Evolutionary conservation across 2,113 vertebrate genomes (phyloP), one percentile per base, ranked within the genome.

Genomic region (Anthoscopus minutus): DNA sequence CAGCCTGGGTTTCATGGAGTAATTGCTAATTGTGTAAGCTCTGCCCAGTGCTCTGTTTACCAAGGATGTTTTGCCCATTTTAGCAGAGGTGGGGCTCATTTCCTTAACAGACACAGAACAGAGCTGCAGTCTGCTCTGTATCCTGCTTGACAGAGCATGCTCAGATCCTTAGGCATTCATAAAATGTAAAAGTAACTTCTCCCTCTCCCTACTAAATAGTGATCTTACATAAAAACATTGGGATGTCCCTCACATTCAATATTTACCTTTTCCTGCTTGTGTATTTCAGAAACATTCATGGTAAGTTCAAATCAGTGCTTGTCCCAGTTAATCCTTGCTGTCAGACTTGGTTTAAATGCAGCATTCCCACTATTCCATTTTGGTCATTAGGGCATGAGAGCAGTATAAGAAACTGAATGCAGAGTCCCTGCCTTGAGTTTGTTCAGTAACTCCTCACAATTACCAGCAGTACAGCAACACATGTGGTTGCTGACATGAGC

Each of bases 41-140:
- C 89, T 93, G 96, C 95, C 94, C 87, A 93, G 24, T 71, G 72
- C 96, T 94, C 92, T 97, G 95, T 98, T 97, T 97, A 97, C 96
- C 84, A 95, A 96, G 94, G 95, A 94, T 96, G 96, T 97, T 97
- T 96, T 97, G 94, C 91, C 97, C 95, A 93, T 92, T 95, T 97
- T 97, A 96, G 94, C 93, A 86, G 93, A 97, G 97, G 97, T 97
- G 97, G 97, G 97, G 97, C 90, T 96, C 97, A 69, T 95, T 98
- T 98, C 97, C 97, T 97, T 85, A 82, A 97, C 93, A 97, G 96
- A 97, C 96, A 94, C 92, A 94, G 94, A 94, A 80, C 92, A 94
- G 93, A 93, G 94, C 95, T 73, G 96, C 96, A 93, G 97, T 97
- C 97, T 97, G 92, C 89, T 90, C 90, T 58, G 91, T 94, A 97